Percentiles rank a stretch among this genome's conserved stretches.
phyloP scores from a whole-genome alignment of 1,140 invertebrate genomes.

The Drosophila erecta region DNA sequence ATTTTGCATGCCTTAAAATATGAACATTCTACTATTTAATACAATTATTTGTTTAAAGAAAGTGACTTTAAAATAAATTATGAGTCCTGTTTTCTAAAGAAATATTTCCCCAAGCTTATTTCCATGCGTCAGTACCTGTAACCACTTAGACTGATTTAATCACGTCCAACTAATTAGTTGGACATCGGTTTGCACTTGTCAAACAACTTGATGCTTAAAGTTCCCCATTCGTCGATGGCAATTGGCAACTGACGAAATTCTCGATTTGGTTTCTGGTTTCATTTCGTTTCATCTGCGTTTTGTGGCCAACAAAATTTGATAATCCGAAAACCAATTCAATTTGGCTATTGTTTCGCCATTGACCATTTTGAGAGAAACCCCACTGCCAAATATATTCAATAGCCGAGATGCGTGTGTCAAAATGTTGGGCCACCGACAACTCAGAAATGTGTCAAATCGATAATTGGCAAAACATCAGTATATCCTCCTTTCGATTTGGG shows the following conservation, averaged over 20 bases:
- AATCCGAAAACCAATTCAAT: slow-evolving; percentile 49
- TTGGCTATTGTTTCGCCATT: slow-evolving; percentile 43
- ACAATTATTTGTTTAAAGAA: too few species aligned
- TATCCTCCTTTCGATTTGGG: neutral
- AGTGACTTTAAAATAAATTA: too few species aligned
- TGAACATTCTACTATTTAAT: too few species aligned
- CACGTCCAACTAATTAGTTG: slow-evolving; percentile 37
- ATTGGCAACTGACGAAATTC: slow-evolving; percentile 28
- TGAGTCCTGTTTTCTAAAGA: too few species aligned
- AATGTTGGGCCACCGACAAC: slow-evolving; percentile 60
- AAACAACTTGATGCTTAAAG: slow-evolving; percentile 28
- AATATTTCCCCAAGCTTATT: too few species aligned
- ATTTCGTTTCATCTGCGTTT: slow-evolving; percentile 41
- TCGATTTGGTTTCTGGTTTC: slow-evolving; percentile 44
- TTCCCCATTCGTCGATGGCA: slow-evolving; percentile 14
- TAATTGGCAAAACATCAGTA: slow-evolving; percentile 66
- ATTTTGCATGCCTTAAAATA: too few species aligned
- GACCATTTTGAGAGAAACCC: slow-evolving; percentile 26
- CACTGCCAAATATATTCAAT: slow-evolving; percentile 28
- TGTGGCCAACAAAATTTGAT: slow-evolving; percentile 46
- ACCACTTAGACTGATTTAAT: slow-evolving; percentile 25
- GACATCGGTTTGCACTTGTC: slow-evolving; percentile 46
- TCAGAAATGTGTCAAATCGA: slow-evolving; percentile 79
- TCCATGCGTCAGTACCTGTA: neutral
- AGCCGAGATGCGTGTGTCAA: slow-evolving; percentile 53